Base-by-base conservation (phyloP, 1,140 invertebrate genomes). In the Temnothorax curvispinosus region DNA sequence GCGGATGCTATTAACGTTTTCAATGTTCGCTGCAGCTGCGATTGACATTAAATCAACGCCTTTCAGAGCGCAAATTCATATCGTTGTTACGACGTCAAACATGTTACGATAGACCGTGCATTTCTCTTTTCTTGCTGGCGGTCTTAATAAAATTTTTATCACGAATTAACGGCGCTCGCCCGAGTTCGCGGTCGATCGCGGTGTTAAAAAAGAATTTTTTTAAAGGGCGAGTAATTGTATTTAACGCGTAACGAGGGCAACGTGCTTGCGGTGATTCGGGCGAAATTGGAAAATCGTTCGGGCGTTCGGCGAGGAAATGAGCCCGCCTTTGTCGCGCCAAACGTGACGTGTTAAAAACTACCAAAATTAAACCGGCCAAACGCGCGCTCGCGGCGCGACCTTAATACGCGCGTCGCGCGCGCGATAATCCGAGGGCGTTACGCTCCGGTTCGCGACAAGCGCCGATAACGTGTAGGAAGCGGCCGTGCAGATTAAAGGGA, bases 401-500 rank as follows among this genome's bases (percentile, higher is more conserved):
- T 84, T 84, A 84, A 81, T 71, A 69, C n/a, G 35, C 60, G 47
- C 13, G 58, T 15, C 60, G 35, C 58, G 60, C 38, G 77, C 62
- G 60, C 38, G 78, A 71, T 75, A 84, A 84, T 84, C 27, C 80
- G 41, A 60, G 69, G 38, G 69, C 62, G 80, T 84, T 54, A 71
- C 38, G 56, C 32, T 60, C 69, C 80, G 77, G 47, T 54, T 71
- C 77, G 64, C 35, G 80, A 84, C 72, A 75, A 54, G 80, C 80
- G 41, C 47, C 80, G 54, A 84, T 72, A 62, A 27, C 27, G 80
- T 41, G 69, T 84, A 84, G 80, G 41, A 84, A 84, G 60, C 62
- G 62, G 13, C 54, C 69, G 54, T 62, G 38, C 67, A 90, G 89
- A 90, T 90, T 90, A 90, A 90, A 90, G 85, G 80, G 85, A 56